Percentiles rank a stretch among this genome's conserved stretches.
Evolutionary conservation across 2,888 invertebrate species (phyloP).

Genomic region (Homarus gammarus): DNA sequence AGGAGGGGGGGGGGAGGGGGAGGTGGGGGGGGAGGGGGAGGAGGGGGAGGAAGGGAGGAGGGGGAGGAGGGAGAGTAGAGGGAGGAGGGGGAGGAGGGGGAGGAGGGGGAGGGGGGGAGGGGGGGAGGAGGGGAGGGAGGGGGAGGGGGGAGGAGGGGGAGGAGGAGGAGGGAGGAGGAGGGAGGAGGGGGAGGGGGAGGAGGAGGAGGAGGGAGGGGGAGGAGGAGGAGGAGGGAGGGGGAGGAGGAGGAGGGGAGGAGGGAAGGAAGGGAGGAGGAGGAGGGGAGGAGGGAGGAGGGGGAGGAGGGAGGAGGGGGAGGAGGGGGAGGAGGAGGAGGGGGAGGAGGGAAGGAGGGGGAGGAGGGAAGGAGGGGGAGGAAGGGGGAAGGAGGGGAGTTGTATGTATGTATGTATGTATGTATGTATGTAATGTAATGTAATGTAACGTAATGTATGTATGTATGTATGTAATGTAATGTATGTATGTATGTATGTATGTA

Average conservation of each 20-base stretch:
- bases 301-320: neutral
- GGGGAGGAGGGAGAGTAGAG: neutral
- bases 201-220: neutral
- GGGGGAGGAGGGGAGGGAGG: neutral
- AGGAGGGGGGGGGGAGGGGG: neutral
- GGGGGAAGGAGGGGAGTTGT: no score
- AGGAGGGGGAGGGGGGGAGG: neutral
- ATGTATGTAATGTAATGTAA: no score
- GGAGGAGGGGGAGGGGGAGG: neutral
- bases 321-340: no score
- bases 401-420: no score
- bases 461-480: no score
- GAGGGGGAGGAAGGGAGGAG: neutral
- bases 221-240: neutral
- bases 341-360: no score
- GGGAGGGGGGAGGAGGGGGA: neutral
- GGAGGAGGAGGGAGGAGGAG: neutral
- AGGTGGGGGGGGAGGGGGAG: neutral
- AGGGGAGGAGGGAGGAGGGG: neutral
- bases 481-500: no score
- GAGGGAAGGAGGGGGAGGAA: no score
- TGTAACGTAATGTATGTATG: no score
- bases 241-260: neutral
- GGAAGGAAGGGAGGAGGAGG: neutral
- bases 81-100: neutral